These are phyloP conservation scores for Amphiprion percula DNA, from an alignment of 2,113 vertebrate genomes.

Conservation along the genomic window DNA sequence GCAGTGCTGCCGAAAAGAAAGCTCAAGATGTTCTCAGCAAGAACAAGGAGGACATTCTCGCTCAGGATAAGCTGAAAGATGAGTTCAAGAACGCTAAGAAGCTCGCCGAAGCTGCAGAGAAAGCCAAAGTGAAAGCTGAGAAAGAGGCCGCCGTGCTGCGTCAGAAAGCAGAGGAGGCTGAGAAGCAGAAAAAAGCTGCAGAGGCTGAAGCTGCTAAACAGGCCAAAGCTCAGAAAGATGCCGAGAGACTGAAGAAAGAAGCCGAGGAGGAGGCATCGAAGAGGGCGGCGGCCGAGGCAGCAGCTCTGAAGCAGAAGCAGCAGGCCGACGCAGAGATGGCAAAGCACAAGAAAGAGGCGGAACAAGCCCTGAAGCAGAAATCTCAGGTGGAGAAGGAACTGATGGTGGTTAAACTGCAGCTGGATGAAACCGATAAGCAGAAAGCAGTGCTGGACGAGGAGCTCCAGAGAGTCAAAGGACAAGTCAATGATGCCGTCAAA, in stretches of 20 bases:
- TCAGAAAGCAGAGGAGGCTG: constrained; percentile 92
- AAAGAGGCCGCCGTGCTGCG: constrained; percentile 88
- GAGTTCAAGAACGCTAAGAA: constrained; percentile 89
- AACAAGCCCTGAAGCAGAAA: constrained; percentile 92
- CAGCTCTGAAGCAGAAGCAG: constrained; percentile 90
- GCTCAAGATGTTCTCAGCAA: constrained; percentile 89
- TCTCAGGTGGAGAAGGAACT: constrained; percentile 94
- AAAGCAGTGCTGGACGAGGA: constrained; percentile 92
- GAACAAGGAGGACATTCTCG: constrained; percentile 90
- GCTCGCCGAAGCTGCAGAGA: constrained; percentile 88
- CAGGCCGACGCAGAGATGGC: constrained; percentile 92
- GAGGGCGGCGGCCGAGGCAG: constrained; percentile 90
- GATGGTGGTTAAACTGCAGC: constrained; percentile 87
- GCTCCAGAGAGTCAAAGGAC: constrained; percentile 93
- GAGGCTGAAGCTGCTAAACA: constrained; percentile 90
- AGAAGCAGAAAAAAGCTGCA: constrained; percentile 88
- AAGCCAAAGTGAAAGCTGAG: constrained; percentile 88
- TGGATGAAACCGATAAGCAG: constrained; percentile 95
- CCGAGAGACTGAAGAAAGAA: constrained; percentile 91
- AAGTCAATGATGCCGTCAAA: constrained; percentile 89
- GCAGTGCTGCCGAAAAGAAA: constrained; percentile 89
- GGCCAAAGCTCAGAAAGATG: constrained; percentile 87
- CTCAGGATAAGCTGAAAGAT: constrained; percentile 88
- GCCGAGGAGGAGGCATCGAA: constrained; percentile 90
- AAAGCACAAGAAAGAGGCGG: constrained; percentile 93